phyloP scores from a whole-genome alignment of 1,140 invertebrate genomes.

The Himalopsyche phryganea region DNA sequence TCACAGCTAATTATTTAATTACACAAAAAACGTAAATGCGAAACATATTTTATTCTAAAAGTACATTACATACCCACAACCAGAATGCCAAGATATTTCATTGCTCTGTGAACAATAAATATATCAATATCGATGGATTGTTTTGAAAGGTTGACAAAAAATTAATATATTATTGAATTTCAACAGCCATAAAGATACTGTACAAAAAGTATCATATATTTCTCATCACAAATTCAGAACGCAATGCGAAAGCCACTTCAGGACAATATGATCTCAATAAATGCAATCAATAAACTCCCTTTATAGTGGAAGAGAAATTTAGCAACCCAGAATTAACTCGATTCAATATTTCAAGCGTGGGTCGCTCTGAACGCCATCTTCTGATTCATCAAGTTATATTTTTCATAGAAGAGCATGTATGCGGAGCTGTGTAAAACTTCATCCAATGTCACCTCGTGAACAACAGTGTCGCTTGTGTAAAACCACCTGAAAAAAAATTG shows the following conservation, averaged over 20 bases:
- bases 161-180: constrained; percentile 1
- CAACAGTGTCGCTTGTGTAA: constrained; percentile 65
- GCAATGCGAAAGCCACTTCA: too few species aligned
- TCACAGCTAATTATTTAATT: too few species aligned
- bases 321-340: too few species aligned
- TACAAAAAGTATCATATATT: neutral
- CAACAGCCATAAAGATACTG: neutral
- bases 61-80: too few species aligned
- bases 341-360: constrained; percentile 10
- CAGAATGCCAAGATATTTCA: too few species aligned
- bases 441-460: constrained; percentile 61
- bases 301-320: too few species aligned
- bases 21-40: too few species aligned
- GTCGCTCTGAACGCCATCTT: constrained; percentile 15
- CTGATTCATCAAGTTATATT: constrained; percentile 36
- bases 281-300: too few species aligned
- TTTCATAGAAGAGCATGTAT: constrained; percentile 67
- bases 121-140: neutral
- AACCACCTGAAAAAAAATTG: constrained; percentile 55
- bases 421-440: constrained; percentile 64
- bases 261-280: too few species aligned
- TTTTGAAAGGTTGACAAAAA: neutral
- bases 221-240: neutral
- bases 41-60: too few species aligned
- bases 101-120: too few species aligned